Evolutionary conservation across 1,140 invertebrate genomes (phyloP).

Genomic region (Euura saliciscinereae): DNA sequence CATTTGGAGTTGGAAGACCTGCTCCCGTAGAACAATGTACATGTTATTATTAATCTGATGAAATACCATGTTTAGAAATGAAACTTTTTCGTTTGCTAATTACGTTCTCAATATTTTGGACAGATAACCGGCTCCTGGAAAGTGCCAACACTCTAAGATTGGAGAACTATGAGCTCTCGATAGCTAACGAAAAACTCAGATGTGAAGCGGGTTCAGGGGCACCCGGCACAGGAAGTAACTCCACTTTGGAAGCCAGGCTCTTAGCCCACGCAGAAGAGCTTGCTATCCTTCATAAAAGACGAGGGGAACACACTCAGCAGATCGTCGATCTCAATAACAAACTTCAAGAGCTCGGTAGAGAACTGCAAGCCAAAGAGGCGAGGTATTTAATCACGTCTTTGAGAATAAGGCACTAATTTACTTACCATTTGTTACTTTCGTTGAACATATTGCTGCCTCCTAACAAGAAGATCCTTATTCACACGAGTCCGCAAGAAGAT

Average conservation of each 20-base stretch:
- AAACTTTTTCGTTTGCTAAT: too few relatives aligned
- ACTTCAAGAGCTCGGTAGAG: slow-evolving; percentile 85
- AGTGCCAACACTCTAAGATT: slow-evolving; percentile 75
- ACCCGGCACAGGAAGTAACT: slow-evolving; percentile 42
- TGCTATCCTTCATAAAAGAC: slow-evolving; percentile 84
- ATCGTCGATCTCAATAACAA: slow-evolving; percentile 88
- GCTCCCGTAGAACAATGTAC: too few relatives aligned
- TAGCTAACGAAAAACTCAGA: slow-evolving; percentile 83
- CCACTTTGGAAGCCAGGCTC: slow-evolving; percentile 82
- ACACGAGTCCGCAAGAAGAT: background rate
- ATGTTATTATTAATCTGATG: background rate
- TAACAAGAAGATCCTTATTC: too few relatives aligned
- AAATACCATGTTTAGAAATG: background rate
- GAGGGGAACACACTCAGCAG: slow-evolving; percentile 92
- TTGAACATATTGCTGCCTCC: background rate
- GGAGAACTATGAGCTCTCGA: slow-evolving; percentile 83
- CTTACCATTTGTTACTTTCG: slow-evolving; percentile 22
- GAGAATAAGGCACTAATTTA: too few relatives aligned
- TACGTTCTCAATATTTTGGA: slow-evolving; percentile 38
- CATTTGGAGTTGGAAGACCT: too few relatives aligned
- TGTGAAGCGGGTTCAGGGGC: slow-evolving; percentile 62
- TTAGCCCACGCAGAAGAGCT: slow-evolving; percentile 89
- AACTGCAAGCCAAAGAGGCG: slow-evolving; percentile 73
- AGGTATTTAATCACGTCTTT: slow-evolving; percentile 62
- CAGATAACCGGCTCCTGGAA: slow-evolving; percentile 89